Evolutionary conservation across 2,113 vertebrate species (phyloP), one percentile per base, ranked within the genome.

Genomic region (Oryzias javanicus): DNA sequence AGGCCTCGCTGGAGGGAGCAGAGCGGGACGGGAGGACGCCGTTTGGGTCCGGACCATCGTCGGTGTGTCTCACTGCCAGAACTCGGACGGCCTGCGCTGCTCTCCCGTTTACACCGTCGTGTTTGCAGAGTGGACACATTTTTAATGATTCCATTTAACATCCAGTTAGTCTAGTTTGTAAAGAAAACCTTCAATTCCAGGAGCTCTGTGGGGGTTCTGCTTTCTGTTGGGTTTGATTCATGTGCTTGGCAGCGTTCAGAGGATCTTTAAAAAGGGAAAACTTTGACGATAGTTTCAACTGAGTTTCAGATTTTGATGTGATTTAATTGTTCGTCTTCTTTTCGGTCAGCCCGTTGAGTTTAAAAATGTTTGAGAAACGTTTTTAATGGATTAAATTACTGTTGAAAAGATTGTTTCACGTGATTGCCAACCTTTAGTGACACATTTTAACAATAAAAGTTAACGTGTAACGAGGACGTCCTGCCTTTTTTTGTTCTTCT

Each of bases 51-150:
- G 79, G 69, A 76, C 77, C 18, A 71, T 80, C 60, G 27, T 60
- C 54, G 29, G 58, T 56, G 72, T 70, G 56, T 58, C 57, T 48
- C 74, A 64, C 64, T 72, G 81, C 75, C 79, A 72, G 65, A 74
- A 35, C 80, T 55, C 4, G 73, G 78, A 81, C 5, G 59, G 47
- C 63, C 49, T 61, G 48, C 8, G 18, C 35, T 15, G 20, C 58
- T 67, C 22, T 73, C 65, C 49, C 76, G 82, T 86, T 88, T 81
- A 81, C 79, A 81, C 75, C 79, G 59, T 76, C 56, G 79, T 82
- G 71, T 90, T 88, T 74, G 84, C 85, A 79, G 66, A 65, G 58
- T 71, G 66, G 52, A 72, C 55, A 74, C 49, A 61, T 67, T 74
- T 54, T 68, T 67, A 53, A 59, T 68, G 62, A 72, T 76, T 80